Evolutionary conservation across 2,888 invertebrate species (phyloP), one percentile per base, ranked within the genome.

Genomic region (Zygogramma bicolorata): DNA sequence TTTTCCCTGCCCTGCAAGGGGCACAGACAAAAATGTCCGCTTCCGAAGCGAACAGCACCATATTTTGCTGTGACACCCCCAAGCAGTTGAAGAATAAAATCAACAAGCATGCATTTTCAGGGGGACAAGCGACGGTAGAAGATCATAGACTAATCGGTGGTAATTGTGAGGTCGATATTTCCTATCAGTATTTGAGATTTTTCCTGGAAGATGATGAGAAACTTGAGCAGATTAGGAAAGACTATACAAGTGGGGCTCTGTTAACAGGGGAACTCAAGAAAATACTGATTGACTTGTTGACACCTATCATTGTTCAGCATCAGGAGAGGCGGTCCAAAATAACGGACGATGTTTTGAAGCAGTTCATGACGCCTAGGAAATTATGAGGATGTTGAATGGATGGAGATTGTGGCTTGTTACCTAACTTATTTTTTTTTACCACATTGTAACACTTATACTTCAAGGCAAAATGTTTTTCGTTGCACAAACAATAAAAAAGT

Each of bases 11-110:
- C 22, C 87, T 99, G 60, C 99, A 98, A 88, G 99, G 99, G 0
- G 96, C 98, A 0, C 95, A 96, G 85, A 96, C 97, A 22, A 99
- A 99, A 89, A 99, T 99, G 99, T 98, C 98, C 8, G 96, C 98
- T 13, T 97, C 97, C 81, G 98, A 98, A 81, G 90, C 92, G 3
- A 98, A 95, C 84, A 95, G 98, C 0, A 96, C 99, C 0, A 95
- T 99, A 79, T 98, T 94, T 87, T 88, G 99, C n/a, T 97, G 94
- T 2, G 99, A 99, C 83, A 96, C 97, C 0, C 90, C 97, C 0
- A 97, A 98, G 81, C 96, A 98, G 87, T 94, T 99, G 74, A 98
- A 98, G 86, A 97, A 93, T 83, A 99, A 99, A 92, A 94, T 96
- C 67, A 95, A 95, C 82, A 98, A 97, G 88, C 96, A 98, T 87